Evolutionary conservation across 64 coral and sea anemone species (phyloP).

Genomic region (Actinia equina): DNA sequence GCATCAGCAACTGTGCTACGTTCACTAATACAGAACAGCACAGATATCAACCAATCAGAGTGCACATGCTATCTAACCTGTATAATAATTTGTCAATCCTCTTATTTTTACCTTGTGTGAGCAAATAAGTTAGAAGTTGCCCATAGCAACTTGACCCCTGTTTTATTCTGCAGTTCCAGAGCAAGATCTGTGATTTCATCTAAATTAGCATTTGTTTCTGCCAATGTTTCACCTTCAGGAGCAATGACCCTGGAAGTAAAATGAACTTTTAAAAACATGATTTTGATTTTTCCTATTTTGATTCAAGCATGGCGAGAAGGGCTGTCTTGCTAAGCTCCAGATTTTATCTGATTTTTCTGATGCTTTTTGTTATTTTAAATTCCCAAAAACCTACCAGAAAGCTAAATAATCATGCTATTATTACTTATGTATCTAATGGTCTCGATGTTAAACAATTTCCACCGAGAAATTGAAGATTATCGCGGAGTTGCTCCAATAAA

Average conservation of each 20-base stretch:
- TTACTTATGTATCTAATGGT: constrained; percentile 23
- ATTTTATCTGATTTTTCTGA: constrained; percentile 14
- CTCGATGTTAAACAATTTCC: constrained; percentile 33
- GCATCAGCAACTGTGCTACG: too few species aligned
- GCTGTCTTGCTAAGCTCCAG: not conserved
- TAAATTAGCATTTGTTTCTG: constrained; percentile 81
- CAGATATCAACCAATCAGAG: too few species aligned
- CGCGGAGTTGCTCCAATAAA: not conserved
- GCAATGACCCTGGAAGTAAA: constrained; percentile 58
- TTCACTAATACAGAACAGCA: too few species aligned
- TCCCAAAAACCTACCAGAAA: constrained; percentile 9
- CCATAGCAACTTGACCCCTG: constrained; percentile 74
- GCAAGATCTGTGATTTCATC: constrained; percentile 87
- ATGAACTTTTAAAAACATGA: not conserved
- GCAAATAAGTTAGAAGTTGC: constrained; percentile 90
- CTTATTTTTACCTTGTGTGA: constrained; percentile 49
- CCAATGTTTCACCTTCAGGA: constrained; percentile 63
- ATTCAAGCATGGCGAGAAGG: constrained; percentile 12
- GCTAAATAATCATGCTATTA: constrained; percentile 27
- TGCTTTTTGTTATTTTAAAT: constrained; percentile 23
- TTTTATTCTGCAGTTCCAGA: constrained; percentile 69
- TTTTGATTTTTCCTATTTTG: too few species aligned
- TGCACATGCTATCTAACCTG: too few species aligned
- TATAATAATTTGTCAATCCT: not conserved
- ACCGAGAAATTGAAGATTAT: constrained; percentile 3